Evolutionary conservation across 2,797 vertebrate species (phyloP).

Genomic region (Amniataba percoides): DNA sequence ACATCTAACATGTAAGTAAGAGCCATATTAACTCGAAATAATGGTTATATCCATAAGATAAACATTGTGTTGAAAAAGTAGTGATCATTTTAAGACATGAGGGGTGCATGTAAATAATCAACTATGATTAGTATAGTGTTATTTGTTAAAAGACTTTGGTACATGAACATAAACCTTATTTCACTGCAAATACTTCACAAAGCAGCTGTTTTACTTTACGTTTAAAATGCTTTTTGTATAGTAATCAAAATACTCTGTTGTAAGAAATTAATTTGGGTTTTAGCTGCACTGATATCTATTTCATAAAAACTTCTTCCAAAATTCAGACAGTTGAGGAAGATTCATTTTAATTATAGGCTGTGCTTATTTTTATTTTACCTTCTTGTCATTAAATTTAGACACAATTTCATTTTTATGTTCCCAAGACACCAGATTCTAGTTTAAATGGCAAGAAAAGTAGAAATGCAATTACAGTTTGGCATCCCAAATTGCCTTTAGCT

Average conservation of each 20-base stretch:
- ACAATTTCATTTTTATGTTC: neutral
- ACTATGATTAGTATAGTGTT: neutral
- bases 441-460: neutral
- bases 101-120: neutral
- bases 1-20: neutral
- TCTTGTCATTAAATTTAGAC: neutral
- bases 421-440: neutral
- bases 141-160: neutral
- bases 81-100: neutral
- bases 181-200: neutral
- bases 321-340: neutral
- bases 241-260: neutral
- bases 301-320: neutral
- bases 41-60: neutral
- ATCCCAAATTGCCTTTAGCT: too few relatives aligned
- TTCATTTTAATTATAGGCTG: neutral
- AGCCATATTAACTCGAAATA: neutral
- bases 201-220: neutral
- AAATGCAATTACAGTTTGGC: neutral
- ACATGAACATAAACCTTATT: neutral
- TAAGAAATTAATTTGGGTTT: neutral
- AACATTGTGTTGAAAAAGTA: neutral
- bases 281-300: neutral
- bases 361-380: neutral
- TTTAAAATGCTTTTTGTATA: neutral